Base-by-base conservation (phyloP, 1,140 invertebrate genomes). In the Rhizoglyphus robini region DNA sequence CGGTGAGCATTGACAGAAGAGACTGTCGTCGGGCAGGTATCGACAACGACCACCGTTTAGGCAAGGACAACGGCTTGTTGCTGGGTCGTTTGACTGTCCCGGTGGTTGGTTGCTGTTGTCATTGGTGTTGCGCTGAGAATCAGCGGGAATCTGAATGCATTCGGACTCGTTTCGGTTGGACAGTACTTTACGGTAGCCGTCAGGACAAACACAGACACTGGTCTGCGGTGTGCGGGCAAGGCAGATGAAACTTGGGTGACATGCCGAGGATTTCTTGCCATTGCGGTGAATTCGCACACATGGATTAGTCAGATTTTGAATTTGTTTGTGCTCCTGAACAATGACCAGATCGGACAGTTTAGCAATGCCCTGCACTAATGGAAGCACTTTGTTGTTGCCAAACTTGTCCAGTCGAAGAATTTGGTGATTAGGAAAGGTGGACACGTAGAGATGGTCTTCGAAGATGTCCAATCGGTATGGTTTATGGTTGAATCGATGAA, bases 381-480 rank as follows among this genome's bases (percentile, higher is more conserved):
- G 77, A 4, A 77, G 80, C 2, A 76, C 72, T 65, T 82, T 80
- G 36, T 78, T 79, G 49, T 71, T 18, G 4, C 83, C 83, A 75
- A 86, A 87, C 73, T 88, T 88, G 71, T 84, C 79, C 70, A 88
- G 74, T 68, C 79, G 79, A n/a, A 84, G 74, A 46, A 88, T 79
- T 60, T 79, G 79, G 72, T 84, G 81, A 29, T 78, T 79, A 13
- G 79, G 78, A 69, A 82, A 83, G 1, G 83, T 82, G 27, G 83
- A 82, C 8, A 87, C 76, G 70, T 83, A 88, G 2, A 87, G 67
- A 61, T 76, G 76, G 70, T 87, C 83, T 75, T 87, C 86, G 74
- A 88, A 88, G 0, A 88, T 79, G 68, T 87, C 85, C 1, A 88
- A 73, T 72, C 83, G 83, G 70, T 80, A 83, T 0, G 86, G 86